A percentile compares a stretch with the other conserved stretches of the same genome.
Conservation (phyloP, 2,797 vertebrate genomes). For the Leuciscus waleckii region DNA sequence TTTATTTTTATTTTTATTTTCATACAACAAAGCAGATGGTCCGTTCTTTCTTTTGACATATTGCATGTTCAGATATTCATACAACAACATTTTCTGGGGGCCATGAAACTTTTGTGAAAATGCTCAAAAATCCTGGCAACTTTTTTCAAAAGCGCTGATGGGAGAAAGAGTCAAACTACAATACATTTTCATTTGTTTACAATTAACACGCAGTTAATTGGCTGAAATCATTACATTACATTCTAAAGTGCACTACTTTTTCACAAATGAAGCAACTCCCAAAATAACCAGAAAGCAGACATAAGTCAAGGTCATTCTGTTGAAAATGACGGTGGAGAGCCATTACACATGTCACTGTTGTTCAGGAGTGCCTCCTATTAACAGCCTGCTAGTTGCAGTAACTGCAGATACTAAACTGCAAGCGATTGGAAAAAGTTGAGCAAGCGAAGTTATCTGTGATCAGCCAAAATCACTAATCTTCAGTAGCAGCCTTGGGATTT, state of each 20-base stretch:
- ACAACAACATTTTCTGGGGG: no score
- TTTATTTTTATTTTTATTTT: no score
- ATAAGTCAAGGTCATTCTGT: not conserved
- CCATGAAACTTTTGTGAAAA: no score
- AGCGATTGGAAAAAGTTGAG: conserved; percentile 17
- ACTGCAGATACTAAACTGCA: not conserved
- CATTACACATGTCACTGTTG: not conserved
- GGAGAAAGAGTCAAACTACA: not conserved
- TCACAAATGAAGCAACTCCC: not conserved
- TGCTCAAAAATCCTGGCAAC: no score
- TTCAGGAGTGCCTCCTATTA: not conserved
- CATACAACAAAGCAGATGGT: no score
- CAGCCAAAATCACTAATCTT: conserved; percentile 49
- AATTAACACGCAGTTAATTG: not conserved
- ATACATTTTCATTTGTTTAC: not conserved
- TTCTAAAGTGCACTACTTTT: not conserved
- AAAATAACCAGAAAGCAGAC: not conserved
- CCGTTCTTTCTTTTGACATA: no score
- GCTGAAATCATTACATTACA: not conserved
- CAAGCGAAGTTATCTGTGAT: conserved; percentile 28
- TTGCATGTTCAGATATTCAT: no score
- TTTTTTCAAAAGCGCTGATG: no score
- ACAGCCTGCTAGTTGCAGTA: not conserved
- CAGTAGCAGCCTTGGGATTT: conserved; percentile 38
- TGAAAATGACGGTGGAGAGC: not conserved